Evolutionary conservation across 2,797 vertebrate species (phyloP).

Genomic region (Hozukius guyotensis): DNA sequence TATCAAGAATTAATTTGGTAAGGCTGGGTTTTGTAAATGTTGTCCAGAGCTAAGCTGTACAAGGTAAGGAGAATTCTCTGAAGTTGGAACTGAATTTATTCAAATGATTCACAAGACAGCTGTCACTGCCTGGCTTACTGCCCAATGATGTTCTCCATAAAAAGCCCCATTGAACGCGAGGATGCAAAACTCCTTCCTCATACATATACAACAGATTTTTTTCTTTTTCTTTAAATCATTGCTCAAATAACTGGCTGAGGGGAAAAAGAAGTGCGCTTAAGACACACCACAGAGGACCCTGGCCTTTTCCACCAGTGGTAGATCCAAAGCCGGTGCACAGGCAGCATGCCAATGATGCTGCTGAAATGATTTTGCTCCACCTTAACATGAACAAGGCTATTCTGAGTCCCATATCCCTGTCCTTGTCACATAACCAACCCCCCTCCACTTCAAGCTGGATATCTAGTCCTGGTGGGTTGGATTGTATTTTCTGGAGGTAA

Average conservation of each 20-base stretch:
- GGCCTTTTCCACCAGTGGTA: constrained; percentile 19
- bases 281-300: constrained; percentile 8
- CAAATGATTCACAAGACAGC: constrained; percentile 70
- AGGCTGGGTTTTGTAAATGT: constrained; percentile 24
- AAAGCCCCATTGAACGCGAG: constrained; percentile 57
- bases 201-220: constrained; percentile 59
- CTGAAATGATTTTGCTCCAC: constrained; percentile 50
- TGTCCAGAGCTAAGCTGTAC: constrained; percentile 24
- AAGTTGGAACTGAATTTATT: constrained; percentile 62
- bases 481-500: constrained; percentile 66
- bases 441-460: constrained; percentile 2
- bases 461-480: constrained; percentile 48
- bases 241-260: constrained; percentile 47
- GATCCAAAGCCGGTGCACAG: constrained; percentile 21
- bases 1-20: constrained; percentile 32
- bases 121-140: constrained; percentile 72
- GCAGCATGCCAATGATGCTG: constrained; percentile 37
- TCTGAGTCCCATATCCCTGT: constrained; percentile 49
- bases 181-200: constrained; percentile 54
- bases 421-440: constrained; percentile 43
- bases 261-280: constrained; percentile 16
- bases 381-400: constrained; percentile 51
- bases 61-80: constrained; percentile 35
- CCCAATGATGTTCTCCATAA: constrained; percentile 65
- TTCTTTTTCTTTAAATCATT: constrained; percentile 6